Evolutionary conservation across 1,140 invertebrate genomes (phyloP), one percentile per base, ranked within the genome.

Genomic region (Temnothorax curvispinosus): DNA sequence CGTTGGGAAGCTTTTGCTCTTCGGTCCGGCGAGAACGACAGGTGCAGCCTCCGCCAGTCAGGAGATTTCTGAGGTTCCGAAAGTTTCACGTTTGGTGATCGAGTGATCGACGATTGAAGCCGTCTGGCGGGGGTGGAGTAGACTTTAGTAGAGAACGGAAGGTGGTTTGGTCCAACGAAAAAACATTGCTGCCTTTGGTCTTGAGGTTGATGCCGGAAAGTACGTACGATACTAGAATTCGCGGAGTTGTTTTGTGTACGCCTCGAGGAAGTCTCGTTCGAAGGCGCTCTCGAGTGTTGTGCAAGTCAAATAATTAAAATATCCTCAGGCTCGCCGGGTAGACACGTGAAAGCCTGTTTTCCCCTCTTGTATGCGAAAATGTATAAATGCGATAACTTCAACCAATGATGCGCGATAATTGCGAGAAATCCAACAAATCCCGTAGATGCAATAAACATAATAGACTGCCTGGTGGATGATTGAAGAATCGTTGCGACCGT

Each of bases 331-430:
- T 84, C 69, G 69, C 80, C 52, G 54, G 52, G 54, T 84, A 60
- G 56, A 84, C 54, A 75, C 38, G 69, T 84, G 52, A 74, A 74
- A 75, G 80, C 78, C 78, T 81, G 62, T 54, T 82, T 78, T 62
- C 27, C 11, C 13, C 41, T 60, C 47, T 74, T 75, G 80, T 71
- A 50, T 74, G 67, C 41, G 41, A 69, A 82, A 82, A 21, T 44
- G 41, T 27, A 18, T 58, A n/a, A 82, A 72, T 58, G 80, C 69
- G 27, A 27, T 54, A 56, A 71, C 21, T 35, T 44, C 15, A 38
- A 80, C 18, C 5, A 80, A 80, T 69, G 41, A 69, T 69, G 65
- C 32, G 50, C 52, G 41, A 50, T 50, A 62, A 50, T 32, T 80
- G 18, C 13, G n/a, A 67, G 56, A 50, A 74, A 38, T 60, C n/a